Conservation (phyloP, 35 echinoderm and acorn worm genomes). For the Chiridota heheva region DNA sequence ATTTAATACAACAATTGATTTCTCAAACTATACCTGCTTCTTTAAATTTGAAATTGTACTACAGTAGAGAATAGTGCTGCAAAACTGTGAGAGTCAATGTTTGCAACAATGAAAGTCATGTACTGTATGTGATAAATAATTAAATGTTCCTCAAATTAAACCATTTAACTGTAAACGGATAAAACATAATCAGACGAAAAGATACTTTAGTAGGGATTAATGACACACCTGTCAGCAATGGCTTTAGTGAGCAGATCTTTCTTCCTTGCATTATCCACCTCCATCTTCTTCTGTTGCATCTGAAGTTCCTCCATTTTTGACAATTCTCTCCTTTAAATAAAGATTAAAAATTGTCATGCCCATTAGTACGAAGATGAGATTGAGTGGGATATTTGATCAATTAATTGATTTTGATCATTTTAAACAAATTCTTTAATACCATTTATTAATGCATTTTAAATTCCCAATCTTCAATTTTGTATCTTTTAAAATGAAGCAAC, state of each 20-base stretch:
- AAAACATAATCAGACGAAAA: background rate
- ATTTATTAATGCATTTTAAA: background rate
- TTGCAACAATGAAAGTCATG: too few relatives aligned
- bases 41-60: too few relatives aligned
- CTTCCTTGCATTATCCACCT: constrained; percentile 79
- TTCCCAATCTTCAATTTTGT: background rate
- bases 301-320: constrained; percentile 76
- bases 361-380: background rate
- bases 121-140: too few relatives aligned
- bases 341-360: background rate
- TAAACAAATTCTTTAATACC: background rate
- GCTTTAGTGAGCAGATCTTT: constrained; percentile 70
- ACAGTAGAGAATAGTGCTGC: too few relatives aligned
- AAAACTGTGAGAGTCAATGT: too few relatives aligned
- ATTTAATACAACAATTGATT: too few relatives aligned
- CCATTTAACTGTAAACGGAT: background rate
- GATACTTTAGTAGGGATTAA: too few relatives aligned
- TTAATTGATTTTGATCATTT: background rate
- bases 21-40: too few relatives aligned
- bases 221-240: constrained; percentile 78
- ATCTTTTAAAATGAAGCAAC: background rate
- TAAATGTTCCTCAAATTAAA: background rate
- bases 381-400: background rate
- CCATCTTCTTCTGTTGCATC: constrained; percentile 82
- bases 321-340: constrained; percentile 66